Evolutionary conservation across 2,797 vertebrate genomes (phyloP), one percentile per base, ranked within the genome.

Genomic region (Anguilla pacifica): DNA sequence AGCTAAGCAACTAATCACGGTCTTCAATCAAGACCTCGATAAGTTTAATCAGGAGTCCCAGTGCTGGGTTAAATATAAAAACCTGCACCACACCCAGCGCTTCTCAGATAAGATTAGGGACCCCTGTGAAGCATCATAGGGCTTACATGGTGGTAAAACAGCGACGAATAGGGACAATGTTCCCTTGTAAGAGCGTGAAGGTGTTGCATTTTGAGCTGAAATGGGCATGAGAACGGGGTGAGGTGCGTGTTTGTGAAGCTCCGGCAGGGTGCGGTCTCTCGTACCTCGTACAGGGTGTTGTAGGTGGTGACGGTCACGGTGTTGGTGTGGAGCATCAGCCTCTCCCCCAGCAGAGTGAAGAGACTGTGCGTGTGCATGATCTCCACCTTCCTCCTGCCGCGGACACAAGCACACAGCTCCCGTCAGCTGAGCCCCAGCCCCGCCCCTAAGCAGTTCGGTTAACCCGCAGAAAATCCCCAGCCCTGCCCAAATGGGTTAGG

Each of bases 361-460:
- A 99, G 97, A 91, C 99, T 99, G 94, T 99, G 98, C 72, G 99
- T 99, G 92, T 99, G 98, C 98, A 99, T 99, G 92, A 99, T 99
- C 96, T 99, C 99, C 91, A 99, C 99, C 95, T 99, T 99, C 92
- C 98, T 95, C 93, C 99, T 99, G 92, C 5, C 91, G 13, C 9
- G 81, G 17, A 55, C 83, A 79, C 51, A 46, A 49, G 25, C 13
- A 77, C 64, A 87, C 31, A 17, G 39, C 46, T 28, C 59, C 77
- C 15, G 51, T 51, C 51, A 51, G 51, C 51, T 31, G 9, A 11
- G 3, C 2, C 17, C 17, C 25, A 83, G 25, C 19, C 43, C 79
- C 2, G 35, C 19, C 15, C 31, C 43, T 11, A 5, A 46, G n/a
- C 46, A 15, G 13, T 61, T 61, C 15, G 15, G 57, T 61, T 3